Evolutionary conservation across 2,113 vertebrate genomes (phyloP), one percentile per base, ranked within the genome.

Genomic region (Solea solea): DNA sequence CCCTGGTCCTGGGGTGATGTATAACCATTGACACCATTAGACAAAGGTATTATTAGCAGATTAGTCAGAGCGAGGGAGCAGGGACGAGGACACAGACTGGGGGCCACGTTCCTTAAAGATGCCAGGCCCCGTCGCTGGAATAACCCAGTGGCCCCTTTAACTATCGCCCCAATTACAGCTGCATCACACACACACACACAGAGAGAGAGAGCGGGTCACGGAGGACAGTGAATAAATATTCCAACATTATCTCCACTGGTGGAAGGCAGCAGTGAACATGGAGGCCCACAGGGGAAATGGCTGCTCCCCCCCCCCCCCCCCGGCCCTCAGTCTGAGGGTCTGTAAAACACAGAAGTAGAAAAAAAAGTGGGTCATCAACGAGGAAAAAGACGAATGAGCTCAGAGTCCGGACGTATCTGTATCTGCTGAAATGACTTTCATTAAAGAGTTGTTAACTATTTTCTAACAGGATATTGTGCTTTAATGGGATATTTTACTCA

Each of bases 141-240:
- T 86, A 93, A 93, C 86, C 89, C 89, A 63, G 70, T 85, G 89
- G 90, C 89, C 83, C 28, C 84, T 85, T 91, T 86, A 88, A 76
- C 84, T 86, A 44, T 76, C 49, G 66, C 89, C 93, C 94, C 95
- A 96, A 94, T 97, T 96, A 95, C 91, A 71, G 89, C 90, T 88
- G 88, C 91, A 85, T 78, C 55, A 41, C 9, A 28, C 65, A 42
- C 7, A 27, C 59, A 49, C 73, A 76, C 55, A 66, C 73, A 62
- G 28, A 28, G 6, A 34, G 58, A 74, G 65, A 69, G 72, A 64
- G 71, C 15, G 28, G 94, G 93, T 95, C 93, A 92, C 72, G 70
- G 92, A 95, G 94, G 91, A 95, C 93, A 93, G 92, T 86, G 94
- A 95, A 95, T 95, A 95, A 95, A 95, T 95, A 94, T 94, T 95